Evolutionary conservation across 2,888 invertebrate genomes (phyloP), one percentile per base, ranked within the genome.

Genomic region (Drosophila diplacantha): DNA sequence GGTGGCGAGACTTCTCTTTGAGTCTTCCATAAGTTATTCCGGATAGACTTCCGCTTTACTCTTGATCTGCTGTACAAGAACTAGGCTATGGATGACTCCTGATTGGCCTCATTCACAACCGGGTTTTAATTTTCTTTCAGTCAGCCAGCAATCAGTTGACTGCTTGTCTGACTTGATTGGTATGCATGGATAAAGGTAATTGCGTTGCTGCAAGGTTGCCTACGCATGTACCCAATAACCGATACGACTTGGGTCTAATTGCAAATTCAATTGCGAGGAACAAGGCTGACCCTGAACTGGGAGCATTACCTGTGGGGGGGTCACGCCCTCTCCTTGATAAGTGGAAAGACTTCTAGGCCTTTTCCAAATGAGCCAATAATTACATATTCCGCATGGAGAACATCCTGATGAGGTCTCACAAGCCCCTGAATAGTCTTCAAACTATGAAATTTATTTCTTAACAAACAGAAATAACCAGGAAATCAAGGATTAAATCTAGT

Each of bases 111-210:
- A n/a, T 41, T 24, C 9, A n/a, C 5, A 3, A 8, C 22, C 7
- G 8, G 20, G 8, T 7, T n/a, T n/a, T 11, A 1, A 2, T 9
- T 29, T 8, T 8, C 8, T 18, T 18, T 18, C 5, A 5, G 8
- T 12, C 8, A 44, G 2, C 16, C 12, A 16, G 24, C 24, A 26
- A 29, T 26, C 16, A 44, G 18, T 29, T 44, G 14, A 29, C 8
- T 18, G 2, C 8, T 2, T 8, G 18, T 5, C 7, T 18, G 0
- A 7, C 11, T 12, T 29, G 43, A 12, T 7, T 18, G 7, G 7
- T 29, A 29, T 29, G 14, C 29, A 44, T 18, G 18, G 29, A 44
- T 29, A 44, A 18, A 8, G 29, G 44, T 44, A 29, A 29, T 44
- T 18, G 44, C 29, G 1, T 8, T 2, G 8, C 3, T 3, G 16